These are phyloP conservation scores for Astropecten irregularis DNA, from an alignment of 53 echinoderm and acorn worm species.

Conservation along the genomic window DNA sequence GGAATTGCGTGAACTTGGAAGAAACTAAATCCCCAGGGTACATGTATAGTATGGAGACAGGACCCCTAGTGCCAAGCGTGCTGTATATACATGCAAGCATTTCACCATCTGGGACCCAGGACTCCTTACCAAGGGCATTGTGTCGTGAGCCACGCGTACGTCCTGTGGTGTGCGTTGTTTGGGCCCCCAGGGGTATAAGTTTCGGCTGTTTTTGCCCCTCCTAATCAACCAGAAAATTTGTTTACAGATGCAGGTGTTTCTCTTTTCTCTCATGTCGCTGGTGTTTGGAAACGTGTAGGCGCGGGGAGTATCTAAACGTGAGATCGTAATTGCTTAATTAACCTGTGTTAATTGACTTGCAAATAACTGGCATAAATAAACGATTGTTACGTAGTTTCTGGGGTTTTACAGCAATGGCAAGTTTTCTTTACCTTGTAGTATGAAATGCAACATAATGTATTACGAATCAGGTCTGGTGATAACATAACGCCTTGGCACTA, in stretches of 20 bases:
- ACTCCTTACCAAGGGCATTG: not conserved
- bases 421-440: no score
- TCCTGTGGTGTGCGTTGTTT: constrained; percentile 19
- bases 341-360: not conserved
- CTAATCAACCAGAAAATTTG: constrained; percentile 20
- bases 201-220: constrained; percentile 2
- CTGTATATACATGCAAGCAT: not conserved
- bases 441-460: no score
- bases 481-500: no score
- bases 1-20: not conserved
- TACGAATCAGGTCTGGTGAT: no score
- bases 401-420: no score
- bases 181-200: not conserved
- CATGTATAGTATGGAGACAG: no score
- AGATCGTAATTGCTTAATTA: constrained; percentile 26
- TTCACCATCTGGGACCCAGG: not conserved
- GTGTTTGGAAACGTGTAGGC: no score
- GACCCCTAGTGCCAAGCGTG: no score
- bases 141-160: constrained; percentile 14
- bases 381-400: no score
- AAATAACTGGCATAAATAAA: not conserved
- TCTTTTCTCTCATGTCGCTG: no score
- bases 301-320: no score
- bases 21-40: not conserved
- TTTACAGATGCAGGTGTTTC: no score